Evolutionary conservation across 2,797 vertebrate species (phyloP), one percentile per base, ranked within the genome.

Genomic region (Notolabrus celidotus): DNA sequence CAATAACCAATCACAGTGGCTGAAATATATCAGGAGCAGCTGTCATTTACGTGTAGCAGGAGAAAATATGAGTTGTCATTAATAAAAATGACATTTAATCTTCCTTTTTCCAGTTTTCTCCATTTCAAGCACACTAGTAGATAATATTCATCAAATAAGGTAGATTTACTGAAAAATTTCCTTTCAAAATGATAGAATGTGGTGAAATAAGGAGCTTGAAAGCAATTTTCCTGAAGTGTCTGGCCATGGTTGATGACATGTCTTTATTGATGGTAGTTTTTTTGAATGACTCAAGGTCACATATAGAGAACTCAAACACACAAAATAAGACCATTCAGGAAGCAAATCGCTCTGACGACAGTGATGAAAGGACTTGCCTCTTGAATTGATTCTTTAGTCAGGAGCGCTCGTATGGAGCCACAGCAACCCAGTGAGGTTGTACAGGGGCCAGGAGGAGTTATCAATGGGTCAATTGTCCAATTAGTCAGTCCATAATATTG

Each of bases 401-500:
- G 8, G 20, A 51, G 17, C 36, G 42, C 23, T 29, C 55, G 17
- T 36, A 1, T 9, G 4, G 2, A 57, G 60, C 12, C 4, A 4
- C 22, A n/a, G 23, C 14, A 2, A 53, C 25, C 46, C 19, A 23
- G 17, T 22, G 29, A 66, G 43, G 52, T 11, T 11, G 2, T 15
- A 17, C 20, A 5, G 47, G 17, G 12, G 12, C 43, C 31, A 53
- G 25, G 16, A 22, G 27, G 38, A 46, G 38, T 52, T 71, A 57
- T 60, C 43, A 45, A 58, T 19, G 27, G 41, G 39, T 55, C 84
- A 52, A 19, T 49, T 57, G 55, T 65, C 23, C 61, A 23, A 51
- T 68, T 73, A 56, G 41, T 68, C 15, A 55, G 23, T 82, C 53
- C 1, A 43, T 43, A 31, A 8, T 22, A 60, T 59, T 20, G 70